Base-by-base conservation (phyloP, 2,888 invertebrate genomes). In the Tanypteryx hageni region DNA sequence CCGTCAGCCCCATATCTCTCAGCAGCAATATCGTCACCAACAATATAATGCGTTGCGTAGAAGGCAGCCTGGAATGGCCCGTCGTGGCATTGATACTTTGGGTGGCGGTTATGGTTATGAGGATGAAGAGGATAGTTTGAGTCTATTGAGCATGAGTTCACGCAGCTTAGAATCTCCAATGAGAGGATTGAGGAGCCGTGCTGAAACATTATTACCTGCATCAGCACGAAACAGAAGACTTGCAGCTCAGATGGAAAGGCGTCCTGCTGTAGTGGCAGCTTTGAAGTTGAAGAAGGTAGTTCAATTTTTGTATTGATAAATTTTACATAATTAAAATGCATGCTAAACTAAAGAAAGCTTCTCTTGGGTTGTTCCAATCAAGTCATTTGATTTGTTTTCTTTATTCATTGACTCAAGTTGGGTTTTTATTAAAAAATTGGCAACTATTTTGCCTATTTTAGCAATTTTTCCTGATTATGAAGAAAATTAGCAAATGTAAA, bases 211-310 rank as follows among this genome's bases (percentile, higher is more conserved):
- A 44, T 93, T 93, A 64, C 94, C 94, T 92, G 94, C 94, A n/a
- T 94, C 94, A 0, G 94, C 94, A 16, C 95, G 95, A 93, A 96
- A 96, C 93, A 94, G 95, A 68, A 94, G 95, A 64, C 94, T 96
- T 27, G 95, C 95, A 0, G 95, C 95, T 93, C 95, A 96, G 94
- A 95, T 96, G 95, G 95, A 95, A 83, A 95, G 95, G 93, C 94
- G 96, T 92, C 96, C 96, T 5, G 94, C 95, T 64, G 95, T 95
- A 0, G 94, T 95, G 92, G 95, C 95, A 58, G 95, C 95, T 61
- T 93, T 95, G 18, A 94, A 94, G 89, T 91, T 95, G 5, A 95
- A 95, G 93, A 94, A 95, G 94, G 95, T 95, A 92, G 84, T 93
- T 93, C n/a, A 85, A 82, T 59, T 84, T 58, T 81, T 27, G 0